These are phyloP conservation scores for Apis florea DNA, from an alignment of 1,140 invertebrate genomes.

Conservation along the genomic window DNA sequence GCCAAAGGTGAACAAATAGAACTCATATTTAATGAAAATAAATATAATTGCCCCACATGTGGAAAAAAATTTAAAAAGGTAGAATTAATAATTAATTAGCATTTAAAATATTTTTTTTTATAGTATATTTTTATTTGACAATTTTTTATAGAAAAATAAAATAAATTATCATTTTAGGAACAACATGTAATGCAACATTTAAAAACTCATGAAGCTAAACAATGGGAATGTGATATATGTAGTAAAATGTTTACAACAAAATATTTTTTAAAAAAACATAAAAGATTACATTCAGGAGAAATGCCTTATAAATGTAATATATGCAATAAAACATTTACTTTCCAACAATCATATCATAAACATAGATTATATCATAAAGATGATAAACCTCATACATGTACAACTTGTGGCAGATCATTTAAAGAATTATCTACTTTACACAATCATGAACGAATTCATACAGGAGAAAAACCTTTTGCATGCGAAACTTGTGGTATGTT, in stretches of 20 bases:
- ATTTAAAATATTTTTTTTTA: too few species aligned
- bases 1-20: conserved; percentile 66
- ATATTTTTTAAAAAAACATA: conserved; percentile 94
- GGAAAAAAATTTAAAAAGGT: conserved; percentile 82
- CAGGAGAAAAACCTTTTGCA: conserved; percentile 94
- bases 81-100: neutral
- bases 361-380: conserved; percentile 92
- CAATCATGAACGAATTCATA: conserved; percentile 93
- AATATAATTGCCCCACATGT: conserved; percentile 78
- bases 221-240: conserved; percentile 92
- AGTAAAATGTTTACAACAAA: conserved; percentile 93
- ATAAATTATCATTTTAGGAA: conserved; percentile 75
- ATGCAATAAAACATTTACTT: conserved; percentile 94
- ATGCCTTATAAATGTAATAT: conserved; percentile 92
- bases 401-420: conserved; percentile 90
- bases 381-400: conserved; percentile 90
- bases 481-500: conserved; percentile 93
- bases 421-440: conserved; percentile 94
- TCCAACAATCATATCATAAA: conserved; percentile 95
- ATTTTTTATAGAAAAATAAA: conserved; percentile 27
- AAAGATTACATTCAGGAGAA: conserved; percentile 91
- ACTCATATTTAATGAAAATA: conserved; percentile 65
- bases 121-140: neutral
- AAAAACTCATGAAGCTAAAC: conserved; percentile 82
- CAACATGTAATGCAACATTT: conserved; percentile 81